Base-by-base conservation (phyloP, 2,113 vertebrate species). In the Peromyscus californicus region DNA sequence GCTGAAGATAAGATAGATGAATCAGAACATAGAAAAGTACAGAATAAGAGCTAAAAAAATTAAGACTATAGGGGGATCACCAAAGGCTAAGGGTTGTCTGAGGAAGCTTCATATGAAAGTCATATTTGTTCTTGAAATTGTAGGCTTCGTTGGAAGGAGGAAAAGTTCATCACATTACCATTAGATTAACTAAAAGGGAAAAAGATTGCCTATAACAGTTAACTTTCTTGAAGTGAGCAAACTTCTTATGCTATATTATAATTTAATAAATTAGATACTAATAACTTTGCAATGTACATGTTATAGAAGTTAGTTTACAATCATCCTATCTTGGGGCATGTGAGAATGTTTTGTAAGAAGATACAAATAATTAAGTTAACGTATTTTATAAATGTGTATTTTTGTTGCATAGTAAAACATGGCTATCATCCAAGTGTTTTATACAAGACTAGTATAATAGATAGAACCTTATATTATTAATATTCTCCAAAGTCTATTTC, bases 201-300 rank as follows among this genome's bases (percentile, higher is more conserved):
- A 24, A 13, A 48, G 1, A 59, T 51, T 92, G 9, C 86, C 33
- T 93, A 36, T 85, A 87, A 29, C 45, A 85, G 48, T 79, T 54
- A 82, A 87, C n/a, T 63, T 61, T 45, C 83, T 92, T 85, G 57
- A 59, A 88, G n/a, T 83, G 45, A 61, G 51, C 7, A 76, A 69
- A 90, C 7, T 48, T 93, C 92, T 84, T 63, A 42, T 83, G 36
- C 12, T 63, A 17, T 42, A 63, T n/a, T 91, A 76, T 89, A 93
- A 95, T 93, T 91, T 93, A 96, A 88, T 78, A 96, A 95, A 93
- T 72, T 85, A 74, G 85, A 65, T 93, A 54, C 45, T 90, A 96
- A 75, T 88, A 92, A 48, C 57, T 92, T 89, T 85, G 80, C 26
- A 97, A 91, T 93, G n/a, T 95, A 51, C 15, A 26, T 93, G n/a